Conservation (phyloP, 2,888 invertebrate species). For the Bimastos eiseni region DNA sequence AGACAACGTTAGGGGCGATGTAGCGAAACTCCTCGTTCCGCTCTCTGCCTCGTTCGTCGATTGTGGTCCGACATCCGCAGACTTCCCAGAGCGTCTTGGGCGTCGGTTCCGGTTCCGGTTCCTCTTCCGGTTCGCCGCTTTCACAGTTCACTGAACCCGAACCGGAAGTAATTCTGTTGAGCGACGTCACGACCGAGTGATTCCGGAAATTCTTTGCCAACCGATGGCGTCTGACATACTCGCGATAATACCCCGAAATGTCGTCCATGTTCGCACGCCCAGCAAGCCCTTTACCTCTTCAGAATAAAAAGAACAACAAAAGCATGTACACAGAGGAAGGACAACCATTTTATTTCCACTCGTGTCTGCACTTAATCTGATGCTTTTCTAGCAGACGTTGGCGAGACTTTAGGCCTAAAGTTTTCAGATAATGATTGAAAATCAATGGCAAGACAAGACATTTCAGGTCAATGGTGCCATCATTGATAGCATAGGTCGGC, state of each 20-base stretch:
- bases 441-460: too few relatives aligned
- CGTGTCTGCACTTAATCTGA: too few relatives aligned
- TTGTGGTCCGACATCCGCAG: constrained; percentile 56
- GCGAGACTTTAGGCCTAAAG: too few relatives aligned
- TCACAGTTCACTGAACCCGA: neutral
- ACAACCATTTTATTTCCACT: too few relatives aligned
- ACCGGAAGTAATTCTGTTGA: neutral
- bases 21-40: constrained; percentile 66
- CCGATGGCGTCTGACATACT: neutral
- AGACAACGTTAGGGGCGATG: constrained; percentile 72
- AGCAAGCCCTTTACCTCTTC: neutral
- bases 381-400: too few relatives aligned
- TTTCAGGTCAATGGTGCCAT: too few relatives aligned
- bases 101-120: neutral
- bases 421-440: too few relatives aligned
- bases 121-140: constrained; percentile 14
- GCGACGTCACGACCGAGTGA: constrained; percentile 5
- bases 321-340: too few relatives aligned
- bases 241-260: neutral
- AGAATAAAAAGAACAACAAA: too few relatives aligned
- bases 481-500: neutral
- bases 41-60: constrained; percentile 15
- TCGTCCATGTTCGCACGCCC: neutral
- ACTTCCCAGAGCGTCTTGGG: constrained; percentile 65
- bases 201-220: neutral